phyloP scores from a whole-genome alignment of 1,140 invertebrate genomes.

The Archivesica marissinica region DNA sequence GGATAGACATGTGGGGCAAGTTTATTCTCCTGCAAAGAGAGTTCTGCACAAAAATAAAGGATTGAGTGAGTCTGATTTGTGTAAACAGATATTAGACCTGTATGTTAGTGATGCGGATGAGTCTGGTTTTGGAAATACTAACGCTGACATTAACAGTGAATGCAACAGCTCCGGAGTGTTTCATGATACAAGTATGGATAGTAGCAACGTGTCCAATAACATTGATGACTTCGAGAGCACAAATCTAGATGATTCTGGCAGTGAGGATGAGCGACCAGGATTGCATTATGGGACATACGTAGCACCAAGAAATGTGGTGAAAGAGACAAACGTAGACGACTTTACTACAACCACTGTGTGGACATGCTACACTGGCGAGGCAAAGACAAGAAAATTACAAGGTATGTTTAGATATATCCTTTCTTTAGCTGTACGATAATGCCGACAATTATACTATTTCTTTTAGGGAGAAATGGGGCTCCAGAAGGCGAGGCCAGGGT shows the following conservation, averaged over 20 bases:
- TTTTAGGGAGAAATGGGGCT: too few relatives aligned
- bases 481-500: too few relatives aligned
- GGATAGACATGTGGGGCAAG: conserved; percentile 46
- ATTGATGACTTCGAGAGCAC: neutral
- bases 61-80: conserved; percentile 53
- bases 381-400: conserved; percentile 47
- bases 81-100: conserved; percentile 59
- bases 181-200: conserved; percentile 7
- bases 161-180: neutral
- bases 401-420: conserved; percentile 8
- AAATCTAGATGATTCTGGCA: neutral
- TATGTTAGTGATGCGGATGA: conserved; percentile 60
- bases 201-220: neutral
- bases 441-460: too few relatives aligned
- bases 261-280: conserved; percentile 16
- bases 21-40: conserved; percentile 57
- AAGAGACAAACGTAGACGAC: conserved; percentile 59
- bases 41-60: conserved; percentile 55
- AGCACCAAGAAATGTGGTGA: conserved; percentile 49
- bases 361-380: conserved; percentile 53
- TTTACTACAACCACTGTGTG: conserved; percentile 56
- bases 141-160: neutral
- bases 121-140: conserved; percentile 18
- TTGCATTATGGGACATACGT: conserved; percentile 61
- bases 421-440: too few relatives aligned